Evolutionary conservation across 2,113 vertebrate species (phyloP), one percentile per base, ranked within the genome.

Genomic region (Mobula hypostoma): DNA sequence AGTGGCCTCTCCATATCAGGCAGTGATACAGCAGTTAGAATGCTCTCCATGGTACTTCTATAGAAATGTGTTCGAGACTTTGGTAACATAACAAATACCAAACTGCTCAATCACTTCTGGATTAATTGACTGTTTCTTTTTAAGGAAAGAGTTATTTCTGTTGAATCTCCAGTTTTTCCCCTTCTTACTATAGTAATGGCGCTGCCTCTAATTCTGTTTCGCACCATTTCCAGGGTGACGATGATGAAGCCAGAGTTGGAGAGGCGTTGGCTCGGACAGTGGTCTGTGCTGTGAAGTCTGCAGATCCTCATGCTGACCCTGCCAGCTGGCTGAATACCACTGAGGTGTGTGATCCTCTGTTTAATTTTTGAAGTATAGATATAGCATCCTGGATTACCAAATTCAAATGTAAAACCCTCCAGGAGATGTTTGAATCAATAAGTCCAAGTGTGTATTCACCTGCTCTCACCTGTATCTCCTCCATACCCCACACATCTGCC

Each of bases 261-360:
- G 99, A 99, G 95, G 99, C 99, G 6, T 96, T 99, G 94, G 98
- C 98, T 88, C 98, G 97, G 94, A 96, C 95, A 5, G 94, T 99
- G 0, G 97, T 99, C 14, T 98, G 97, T 2, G 97, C 98, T 8
- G 83, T 99, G 94, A 99, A 99, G 95, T 96, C 96, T 0, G 95
- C 96, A 56, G 97, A 97, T 72, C 95, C 96, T 8, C 96, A 96
- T 0, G 95, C 96, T 88, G 97, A 96, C 91, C 66, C 94, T 1
- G 97, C 96, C 77, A 74, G 95, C 94, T 99, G 99, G 99, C 96
- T 99, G 94, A 99, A 99, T 95, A 98, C 99, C 94, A 99, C 99
- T 0, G 99, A 99, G 98, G 99, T 99, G 95, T 95, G 95, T 36
- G 2, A 21, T 6, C 17, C 48, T 4, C 7, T 85, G 58, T 66